Evolutionary conservation across 2,797 vertebrate species (phyloP), one percentile per base, ranked within the genome.

Genomic region (Chromis chromis): DNA sequence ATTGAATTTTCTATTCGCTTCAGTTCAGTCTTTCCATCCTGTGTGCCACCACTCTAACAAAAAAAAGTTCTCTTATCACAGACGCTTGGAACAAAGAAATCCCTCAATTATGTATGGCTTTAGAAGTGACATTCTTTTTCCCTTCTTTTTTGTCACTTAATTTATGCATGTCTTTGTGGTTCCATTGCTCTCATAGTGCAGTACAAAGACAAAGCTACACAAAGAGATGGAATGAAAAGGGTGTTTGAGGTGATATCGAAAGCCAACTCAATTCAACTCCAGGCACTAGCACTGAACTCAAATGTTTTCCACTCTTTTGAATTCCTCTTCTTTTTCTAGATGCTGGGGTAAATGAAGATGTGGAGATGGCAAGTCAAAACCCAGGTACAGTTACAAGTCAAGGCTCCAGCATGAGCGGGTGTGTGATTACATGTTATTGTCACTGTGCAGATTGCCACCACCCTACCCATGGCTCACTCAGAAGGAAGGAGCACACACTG

Each of bases 141-240:
- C 59, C 71, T 73, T 78, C 78, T 72, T 90, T 91, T 88, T 82
- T 88, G 70, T 84, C 79, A 73, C 66, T 91, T 93, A 94, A 93
- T 93, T 91, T 92, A 93, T 92, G 91, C 89, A 84, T 74, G 89
- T 90, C 88, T 93, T 91, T 93, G 89, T 92, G 88, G 90, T 91
- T 92, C 81, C 79, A 85, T 91, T 87, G 88, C 91, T 89, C 89
- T 90, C 89, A 75, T 79, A 84, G 82, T 79, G 86, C 83, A 78
- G 83, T 72, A 86, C 81, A 89, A 86, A 92, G 89, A 87, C 89
- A 90, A 87, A 85, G 83, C 85, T 81, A 53, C 82, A 89, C 87
- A 91, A 89, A 91, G 90, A 83, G 71, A 83, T 81, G 71, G 70
- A 83, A 86, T 84, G 55, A 92, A 91, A 90, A 83, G 80, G 76